Percentiles rank a stretch among this genome's conserved stretches.
Conservation (phyloP, 2,113 vertebrate genomes). For the Callospermophilus lateralis region DNA sequence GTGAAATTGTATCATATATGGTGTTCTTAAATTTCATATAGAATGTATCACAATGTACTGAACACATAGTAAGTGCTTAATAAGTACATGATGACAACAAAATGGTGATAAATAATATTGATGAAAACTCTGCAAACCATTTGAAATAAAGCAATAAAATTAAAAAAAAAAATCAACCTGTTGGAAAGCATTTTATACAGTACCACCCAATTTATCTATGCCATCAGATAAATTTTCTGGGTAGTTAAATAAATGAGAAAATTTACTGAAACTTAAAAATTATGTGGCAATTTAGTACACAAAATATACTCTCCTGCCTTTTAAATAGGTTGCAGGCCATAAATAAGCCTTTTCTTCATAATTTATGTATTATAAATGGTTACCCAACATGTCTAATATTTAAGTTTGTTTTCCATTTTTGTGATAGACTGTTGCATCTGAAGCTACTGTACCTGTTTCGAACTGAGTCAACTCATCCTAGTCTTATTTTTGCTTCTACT, state of each 20-base stretch:
- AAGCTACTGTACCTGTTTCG: neutral
- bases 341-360: neutral
- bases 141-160: neutral
- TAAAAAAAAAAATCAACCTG: neutral
- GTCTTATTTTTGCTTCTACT: neutral
- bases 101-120: neutral
- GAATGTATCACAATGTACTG: neutral
- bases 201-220: neutral
- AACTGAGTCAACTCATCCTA: neutral
- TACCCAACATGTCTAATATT: neutral
- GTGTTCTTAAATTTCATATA: neutral
- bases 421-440: neutral
- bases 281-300: neutral
- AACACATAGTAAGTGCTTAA: neutral
- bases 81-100: neutral
- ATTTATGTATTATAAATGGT: neutral
- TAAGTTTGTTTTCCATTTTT: neutral
- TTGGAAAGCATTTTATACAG: neutral
- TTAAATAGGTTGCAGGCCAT: neutral
- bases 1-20: neutral
- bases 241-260: conserved; percentile 24
- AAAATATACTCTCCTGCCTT: neutral
- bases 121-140: neutral
- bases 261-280: neutral
- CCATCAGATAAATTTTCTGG: neutral